Base-by-base conservation (phyloP, 2,888 invertebrate species). In the Aphrophora alni region DNA sequence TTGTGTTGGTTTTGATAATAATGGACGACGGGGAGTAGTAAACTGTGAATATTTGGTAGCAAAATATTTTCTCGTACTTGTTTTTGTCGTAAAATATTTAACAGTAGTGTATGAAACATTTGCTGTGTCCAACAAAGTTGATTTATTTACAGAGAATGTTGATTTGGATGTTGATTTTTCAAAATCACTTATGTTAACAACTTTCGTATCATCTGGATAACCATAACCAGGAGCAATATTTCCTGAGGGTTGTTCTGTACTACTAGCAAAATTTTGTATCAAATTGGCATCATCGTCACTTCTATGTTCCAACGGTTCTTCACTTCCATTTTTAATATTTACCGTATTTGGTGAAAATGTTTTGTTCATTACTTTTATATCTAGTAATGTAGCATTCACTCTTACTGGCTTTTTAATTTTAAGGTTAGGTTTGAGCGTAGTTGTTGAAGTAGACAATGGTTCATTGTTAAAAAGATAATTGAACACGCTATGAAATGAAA, bases 401-500 rank as follows among this genome's bases (percentile, higher is more conserved):
- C 44, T 25, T n/a, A 38, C 38, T 33, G 74, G 44, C 17, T 28
- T 28, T 21, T 38, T 33, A 25, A 69, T 73, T 81, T 83, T n/a
- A 4, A 59, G 21, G 21, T 21, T 59, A 21, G 59, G 59, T 59
- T 21, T 59, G 1, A 21, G 5, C 14, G 59, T 59, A 59, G 59
- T 21, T 21, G 59, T 21, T 10, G 80, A 28, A 3, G 75, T 73
- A 17, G 72, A 68, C 69, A 76, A 72, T 21, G 51, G 74, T 4
- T 78, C 83, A 51, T 90, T 80, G 90, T 90, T 82, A 33, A 93
- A 89, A 26, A 93, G 87, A n/a, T 93, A 88, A 85, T 93, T 91
- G 21, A 93, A 87, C 5, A 93, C 91, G 85, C 90, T 92, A 77
- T 92, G 92, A 27, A 93, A 89, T 0, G 92, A 92, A 85, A 92